Base-by-base conservation (phyloP, 1,140 invertebrate species). In the Brachionus calyciflorus region DNA sequence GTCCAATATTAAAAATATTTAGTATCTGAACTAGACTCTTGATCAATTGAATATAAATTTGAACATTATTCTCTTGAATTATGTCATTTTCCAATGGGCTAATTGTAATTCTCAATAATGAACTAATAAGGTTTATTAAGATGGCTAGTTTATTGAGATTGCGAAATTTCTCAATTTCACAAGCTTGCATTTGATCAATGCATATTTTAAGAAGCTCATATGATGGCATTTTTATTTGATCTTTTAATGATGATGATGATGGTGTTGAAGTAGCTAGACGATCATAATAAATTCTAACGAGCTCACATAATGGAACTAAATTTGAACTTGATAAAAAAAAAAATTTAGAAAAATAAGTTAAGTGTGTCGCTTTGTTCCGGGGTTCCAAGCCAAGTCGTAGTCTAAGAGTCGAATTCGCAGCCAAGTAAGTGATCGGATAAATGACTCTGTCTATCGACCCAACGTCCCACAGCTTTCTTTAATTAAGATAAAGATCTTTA, bases 21-120 rank as follows among this genome's bases (percentile, higher is more conserved):
- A 73, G 49, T 24, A 73, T 55, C 33, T 73, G 46, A 73, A 73
- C 51, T 19, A 73, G 19, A 41, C 69, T 73, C 24, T 73, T 73
- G n/a, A 55, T 73, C 1, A 73, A 28, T 26, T 49, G 46, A 26
- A 37, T 5, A 37, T 17, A 41, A 7, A 51, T 9, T 33, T 49
- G 33, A n/a, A 41, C 14, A 40, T 73, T 55, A 2, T 48, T 10
- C 30, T 51, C 28, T 19, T 17, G 26, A 7, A 30, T 19, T 33
- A 17, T 12, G 28, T 37, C 44, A 17, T 48, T 40, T 30, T n/a
- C n/a, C n/a, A 3, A 12, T 70, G 40, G 65, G 19, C 19, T 60
- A 9, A 60, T 30, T 24, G 60, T 12, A 10, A 44, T 19, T 24
- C 60, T 14, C 10, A 65, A 19, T 41, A 65, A 44, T 2, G 60